These are phyloP conservation scores for Dicycla oo DNA, from an alignment of 2,888 invertebrate genomes.

Conservation along the genomic window DNA sequence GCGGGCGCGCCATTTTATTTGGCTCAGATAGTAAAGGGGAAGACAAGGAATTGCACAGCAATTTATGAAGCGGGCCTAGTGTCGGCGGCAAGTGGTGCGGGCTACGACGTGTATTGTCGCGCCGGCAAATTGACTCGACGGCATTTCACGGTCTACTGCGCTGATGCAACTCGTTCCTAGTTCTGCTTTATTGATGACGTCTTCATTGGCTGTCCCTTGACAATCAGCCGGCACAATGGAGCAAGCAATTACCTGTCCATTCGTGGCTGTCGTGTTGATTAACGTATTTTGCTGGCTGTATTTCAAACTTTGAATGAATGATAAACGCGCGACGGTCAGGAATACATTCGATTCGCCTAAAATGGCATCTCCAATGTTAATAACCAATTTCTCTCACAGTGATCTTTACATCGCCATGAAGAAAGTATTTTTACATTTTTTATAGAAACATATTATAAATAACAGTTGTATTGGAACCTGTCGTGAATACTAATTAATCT, in stretches of 20 bases:
- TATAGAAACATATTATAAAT: not conserved
- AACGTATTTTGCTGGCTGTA: conserved; percentile 35
- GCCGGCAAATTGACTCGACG: conserved; percentile 84
- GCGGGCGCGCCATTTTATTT: conserved; percentile 71
- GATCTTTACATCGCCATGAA: not conserved
- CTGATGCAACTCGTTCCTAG: conserved; percentile 78
- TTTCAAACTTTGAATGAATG: conserved; percentile 26
- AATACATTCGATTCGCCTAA: conserved; percentile 18
- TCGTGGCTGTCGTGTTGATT: conserved; percentile 44
- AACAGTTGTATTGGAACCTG: not conserved
- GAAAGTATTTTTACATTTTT: conserved; percentile 32
- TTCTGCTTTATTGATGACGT: conserved; percentile 76
- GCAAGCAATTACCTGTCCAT: conserved; percentile 61
- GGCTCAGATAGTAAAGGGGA: conserved; percentile 74
- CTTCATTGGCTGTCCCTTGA: conserved; percentile 71
- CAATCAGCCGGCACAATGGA: conserved; percentile 61
- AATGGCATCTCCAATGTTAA: conserved; percentile 10
- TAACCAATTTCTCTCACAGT: conserved; percentile 9
- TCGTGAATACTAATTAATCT: conserved; percentile 33
- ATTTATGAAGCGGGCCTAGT: conserved; percentile 80
- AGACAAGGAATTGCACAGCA: conserved; percentile 78
- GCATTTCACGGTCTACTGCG: conserved; percentile 85
- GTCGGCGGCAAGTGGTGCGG: conserved; percentile 71
- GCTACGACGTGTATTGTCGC: conserved; percentile 77
- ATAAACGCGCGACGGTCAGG: not conserved